A percentile compares a stretch with the other conserved stretches of the same genome.
Evolutionary conservation across 2,888 invertebrate species (phyloP).

Genomic region (Pristionchus fissidentatus): DNA sequence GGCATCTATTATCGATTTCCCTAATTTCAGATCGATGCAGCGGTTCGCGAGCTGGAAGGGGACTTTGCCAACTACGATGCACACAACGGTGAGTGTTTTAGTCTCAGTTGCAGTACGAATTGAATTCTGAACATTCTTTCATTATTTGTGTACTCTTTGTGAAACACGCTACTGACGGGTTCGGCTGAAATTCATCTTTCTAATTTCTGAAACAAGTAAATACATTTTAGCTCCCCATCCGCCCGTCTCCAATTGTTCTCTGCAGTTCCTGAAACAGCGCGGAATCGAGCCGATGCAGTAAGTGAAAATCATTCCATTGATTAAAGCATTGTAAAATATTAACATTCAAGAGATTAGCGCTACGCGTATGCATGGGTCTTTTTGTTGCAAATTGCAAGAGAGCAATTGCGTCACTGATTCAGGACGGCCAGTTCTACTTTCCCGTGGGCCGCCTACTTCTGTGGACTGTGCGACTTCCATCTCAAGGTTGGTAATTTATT

Average conservation of each 20-base stretch:
- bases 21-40: neutral
- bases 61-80: constrained; percentile 12
- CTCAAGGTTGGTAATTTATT: neutral
- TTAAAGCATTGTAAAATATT: too few relatives aligned
- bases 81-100: neutral
- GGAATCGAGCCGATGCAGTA: too few relatives aligned
- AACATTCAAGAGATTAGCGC: too few relatives aligned
- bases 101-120: neutral
- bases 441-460: constrained; percentile 40
- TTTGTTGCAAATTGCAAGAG: too few relatives aligned
- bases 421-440: neutral
- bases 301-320: too few relatives aligned
- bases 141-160: neutral
- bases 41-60: neutral
- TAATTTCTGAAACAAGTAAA: too few relatives aligned
- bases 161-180: neutral
- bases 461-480: constrained; percentile 29
- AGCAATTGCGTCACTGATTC: too few relatives aligned
- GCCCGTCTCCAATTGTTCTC: neutral
- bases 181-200: neutral
- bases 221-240: constrained; percentile 9
- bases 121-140: neutral
- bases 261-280: neutral
- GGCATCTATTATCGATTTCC: too few relatives aligned
- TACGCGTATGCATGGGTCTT: too few relatives aligned